Conservation (phyloP, 2,797 vertebrate species). For the Sebastes itinus region DNA sequence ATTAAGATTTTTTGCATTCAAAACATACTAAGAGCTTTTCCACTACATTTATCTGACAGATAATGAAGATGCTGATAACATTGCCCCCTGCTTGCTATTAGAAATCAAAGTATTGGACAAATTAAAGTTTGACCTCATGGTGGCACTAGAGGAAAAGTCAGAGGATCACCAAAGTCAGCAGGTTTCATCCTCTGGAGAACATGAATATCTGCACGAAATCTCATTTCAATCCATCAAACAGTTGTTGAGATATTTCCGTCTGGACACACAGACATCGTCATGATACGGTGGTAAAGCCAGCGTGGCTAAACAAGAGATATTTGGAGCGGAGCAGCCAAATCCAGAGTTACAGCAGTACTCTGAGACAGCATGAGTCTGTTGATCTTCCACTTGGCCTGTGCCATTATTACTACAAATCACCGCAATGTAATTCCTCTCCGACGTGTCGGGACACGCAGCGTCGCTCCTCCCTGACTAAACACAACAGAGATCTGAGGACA, state of each 20-base stretch:
- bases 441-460: constrained; percentile 15
- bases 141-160: neutral
- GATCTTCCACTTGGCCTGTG: neutral
- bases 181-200: neutral
- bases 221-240: neutral
- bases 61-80: no score
- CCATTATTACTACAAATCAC: constrained; percentile 26
- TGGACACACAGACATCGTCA: neutral
- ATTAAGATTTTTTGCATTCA: no score
- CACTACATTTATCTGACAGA: no score
- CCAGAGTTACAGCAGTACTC: neutral
- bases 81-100: neutral
- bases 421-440: constrained; percentile 11
- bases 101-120: no score
- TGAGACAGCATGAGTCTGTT: neutral
- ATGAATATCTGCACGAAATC: neutral
- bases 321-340: neutral
- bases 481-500: constrained; percentile 6
- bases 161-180: neutral
- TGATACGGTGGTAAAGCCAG: neutral
- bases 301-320: neutral
- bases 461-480: constrained; percentile 11
- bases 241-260: neutral
- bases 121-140: neutral
- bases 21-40: no score